Base-by-base conservation (phyloP, 2,113 vertebrate genomes). In the Calonectris borealis region DNA sequence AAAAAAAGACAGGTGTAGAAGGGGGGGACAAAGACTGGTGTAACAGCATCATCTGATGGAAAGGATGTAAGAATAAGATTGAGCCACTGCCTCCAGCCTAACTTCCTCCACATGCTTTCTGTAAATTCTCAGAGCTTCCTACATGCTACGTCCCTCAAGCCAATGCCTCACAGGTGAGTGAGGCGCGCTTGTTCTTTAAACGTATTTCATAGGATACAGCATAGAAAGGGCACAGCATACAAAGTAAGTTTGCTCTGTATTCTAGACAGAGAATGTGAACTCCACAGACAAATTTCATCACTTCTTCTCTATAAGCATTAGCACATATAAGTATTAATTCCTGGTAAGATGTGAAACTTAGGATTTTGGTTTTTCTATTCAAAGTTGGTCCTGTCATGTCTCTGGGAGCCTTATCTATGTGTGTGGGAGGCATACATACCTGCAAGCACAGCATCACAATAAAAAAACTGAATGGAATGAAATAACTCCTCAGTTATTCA, bases 101-200 rank as follows among this genome's bases (percentile, higher is more conserved):
- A 68, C 52, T 92, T 81, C 25, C 27, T 82, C 44, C 13, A 8
- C n/a, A 44, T 2, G 3, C 2, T 83, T 75, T 60, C 11, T 42
- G 18, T 60, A 71, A 80, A 48, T 62, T 94, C 42, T 13, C 32
- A 79, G 49, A 54, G 4, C 8, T 84, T 75, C 46, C n/a, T 75
- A 29, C 16, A 12, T 34, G 24, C 19, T 87, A 31, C 0, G 0
- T 31, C 7, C 32, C 15, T 48, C 36, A 29, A 83, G 24, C 7
- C 38, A 64, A 11, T 38, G 20, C 19, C 48, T 94, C 46, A 36
- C 66, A 69, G 64, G 79, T 66, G 32, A 66, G 32, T 72, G 22
- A 10, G 9, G 1, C 6, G 2, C 7, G 22, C 15, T 57, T 40
- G 17, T 19, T 71, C 70, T 85, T 65, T 49, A 24, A 69, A 66